Evolutionary conservation across 1,140 invertebrate genomes (phyloP), one percentile per base, ranked within the genome.

Genomic region (Drosophila equinoxialis): DNA sequence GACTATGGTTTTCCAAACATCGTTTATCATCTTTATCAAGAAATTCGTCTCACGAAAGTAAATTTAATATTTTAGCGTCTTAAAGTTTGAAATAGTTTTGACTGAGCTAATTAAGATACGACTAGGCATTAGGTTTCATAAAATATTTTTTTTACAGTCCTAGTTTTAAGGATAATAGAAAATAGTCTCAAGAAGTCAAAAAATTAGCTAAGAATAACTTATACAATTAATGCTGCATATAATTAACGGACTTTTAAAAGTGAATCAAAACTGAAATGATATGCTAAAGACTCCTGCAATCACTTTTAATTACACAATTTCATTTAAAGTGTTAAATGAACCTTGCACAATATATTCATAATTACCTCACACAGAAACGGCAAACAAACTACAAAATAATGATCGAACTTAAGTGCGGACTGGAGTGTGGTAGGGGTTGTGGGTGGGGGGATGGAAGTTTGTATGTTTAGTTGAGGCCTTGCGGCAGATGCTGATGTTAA

Each of bases 321-420:
- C 23, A 51, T 51, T 51, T 20, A 51, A 51, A 23, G 45, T 23
- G 45, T 51, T 39, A 35, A 57, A 13, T 26, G 78, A 85, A 85
- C 81, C 81, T 85, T 86, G 81, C 81, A 81, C 81, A 85, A 86
- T 87, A 86, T 86, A 79, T 86, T 86, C 83, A 86, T 86, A 86
- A 82, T 87, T 87, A 77, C 67, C 64, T 51, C 65, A 67, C 65
- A 67, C 66, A 66, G 57, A 70, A 58, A 48, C 42, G n/a, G 59
- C 39, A 60, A 55, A 42, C 63, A 75, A 68, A 45, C 55, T 70
- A 26, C 57, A 60, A 67, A 60, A 55, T 66, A 77, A 69, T 74
- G 65, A 37, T 39, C 66, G 69, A 66, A 62, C 39, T 57, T 48
- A 59, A 39, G 37, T 23, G n/a, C 5, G 59, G 60, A 37, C 11